Evolutionary conservation across 2,113 vertebrate species (phyloP).

Genomic region (Poeciliopsis occidentalis): DNA sequence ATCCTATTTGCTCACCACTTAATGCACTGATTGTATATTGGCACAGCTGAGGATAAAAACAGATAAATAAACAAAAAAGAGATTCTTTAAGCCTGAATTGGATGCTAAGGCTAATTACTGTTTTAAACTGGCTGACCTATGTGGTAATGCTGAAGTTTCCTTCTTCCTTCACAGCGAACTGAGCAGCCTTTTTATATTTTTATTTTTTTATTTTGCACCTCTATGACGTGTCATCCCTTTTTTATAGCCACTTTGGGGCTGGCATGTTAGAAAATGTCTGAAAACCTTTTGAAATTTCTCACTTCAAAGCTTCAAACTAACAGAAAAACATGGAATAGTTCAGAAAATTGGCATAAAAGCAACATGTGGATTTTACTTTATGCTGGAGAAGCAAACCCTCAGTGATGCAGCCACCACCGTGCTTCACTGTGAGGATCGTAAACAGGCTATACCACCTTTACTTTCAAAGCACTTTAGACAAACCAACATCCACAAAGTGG

Average conservation of each 20-base stretch:
- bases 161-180: slow-evolving; percentile 18
- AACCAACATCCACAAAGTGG: too few species aligned
- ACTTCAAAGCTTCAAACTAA: neutral
- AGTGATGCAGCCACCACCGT: neutral
- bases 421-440: neutral
- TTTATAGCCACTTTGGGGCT: slow-evolving; percentile 61
- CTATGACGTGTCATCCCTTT: slow-evolving; percentile 71
- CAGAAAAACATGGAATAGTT: neutral
- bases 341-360: neutral
- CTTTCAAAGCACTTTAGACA: too few species aligned
- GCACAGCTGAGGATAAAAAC: slow-evolving; percentile 58
- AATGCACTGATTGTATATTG: slow-evolving; percentile 79
- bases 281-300: neutral
- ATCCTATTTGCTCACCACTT: slow-evolving; percentile 78
- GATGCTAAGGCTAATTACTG: slow-evolving; percentile 62
- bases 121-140: slow-evolving; percentile 53
- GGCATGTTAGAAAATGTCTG: slow-evolving; percentile 16
- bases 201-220: slow-evolving; percentile 45
- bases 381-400: neutral
- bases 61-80: slow-evolving; percentile 59
- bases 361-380: neutral
- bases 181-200: slow-evolving; percentile 17
- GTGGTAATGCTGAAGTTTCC: slow-evolving; percentile 49
- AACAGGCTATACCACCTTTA: too few species aligned
- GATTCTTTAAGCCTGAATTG: slow-evolving; percentile 49